Evolutionary conservation across 2,797 vertebrate species (phyloP), one percentile per base, ranked within the genome.

Genomic region (Dendrocincla fuliginosa): DNA sequence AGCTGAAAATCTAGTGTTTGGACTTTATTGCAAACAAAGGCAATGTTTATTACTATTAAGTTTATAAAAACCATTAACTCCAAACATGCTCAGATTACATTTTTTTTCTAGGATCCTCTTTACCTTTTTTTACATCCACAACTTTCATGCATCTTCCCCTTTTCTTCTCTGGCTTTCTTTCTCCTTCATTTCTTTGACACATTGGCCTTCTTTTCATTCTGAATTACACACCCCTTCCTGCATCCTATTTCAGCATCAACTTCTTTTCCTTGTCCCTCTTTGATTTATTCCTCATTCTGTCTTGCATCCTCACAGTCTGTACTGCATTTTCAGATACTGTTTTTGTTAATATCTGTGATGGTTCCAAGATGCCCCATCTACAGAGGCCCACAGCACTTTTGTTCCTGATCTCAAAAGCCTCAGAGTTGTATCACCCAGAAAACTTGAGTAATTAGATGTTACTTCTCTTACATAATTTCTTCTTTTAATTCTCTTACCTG

Each of bases 401-500:
- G 41, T 13, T 63, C 44, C n/a, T 55, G 7, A 56, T 37, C 50
- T 73, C 35, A 80, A 90, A 96, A 61, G 14, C 20, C 24, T 41
- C 74, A 42, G 9, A 17, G 19, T 6, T 63, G 16, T 13, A 14
- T 35, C 56, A 80, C 22, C 22, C 37, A 75, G 33, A 80, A 60
- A 57, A 46, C 37, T 28, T 47, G 3, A 71, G 19, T 33, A 92
- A 83, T 80, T 30, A 68, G 5, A 15, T 64, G 19, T 67, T 67
- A 70, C 8, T 49, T 23, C 12, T 37, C 0, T 24, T 25, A 24
- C 0, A 87, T 59, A 20, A 82, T 41, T 35, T 19, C 12, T 0
- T 12, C 59, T 50, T 33, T 61, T 20, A 25, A 20, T 35, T 76
- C 47, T 49, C 97, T 96, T 90, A 99, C 99, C 99, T 99, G 98